A percentile compares a stretch with the other conserved stretches of the same genome.
These are phyloP conservation scores for Euzophera pinguis DNA, from an alignment of 2,888 invertebrate species.

Conservation along the genomic window DNA sequence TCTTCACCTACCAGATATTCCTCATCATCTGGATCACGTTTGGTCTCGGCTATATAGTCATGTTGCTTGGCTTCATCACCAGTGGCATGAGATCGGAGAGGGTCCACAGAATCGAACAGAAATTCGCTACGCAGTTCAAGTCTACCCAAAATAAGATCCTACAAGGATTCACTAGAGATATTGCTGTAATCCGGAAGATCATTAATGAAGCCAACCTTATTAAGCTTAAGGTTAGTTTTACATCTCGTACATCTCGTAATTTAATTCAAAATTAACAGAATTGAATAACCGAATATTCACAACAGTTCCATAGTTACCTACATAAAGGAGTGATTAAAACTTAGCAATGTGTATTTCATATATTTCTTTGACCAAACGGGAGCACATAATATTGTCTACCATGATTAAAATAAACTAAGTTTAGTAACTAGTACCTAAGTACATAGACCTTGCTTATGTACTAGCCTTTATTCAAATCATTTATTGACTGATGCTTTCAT, in stretches of 20 bases:
- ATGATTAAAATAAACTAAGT: constrained; percentile 3
- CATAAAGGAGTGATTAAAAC: no score
- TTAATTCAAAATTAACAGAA: no score
- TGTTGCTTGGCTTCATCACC: constrained; percentile 93
- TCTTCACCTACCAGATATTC: constrained; percentile 88
- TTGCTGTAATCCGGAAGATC: constrained; percentile 85
- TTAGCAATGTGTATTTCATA: no score
- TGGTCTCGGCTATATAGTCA: constrained; percentile 93
- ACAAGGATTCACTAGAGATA: constrained; percentile 87
- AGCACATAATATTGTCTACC: constrained; percentile 12
- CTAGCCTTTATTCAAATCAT: no score
- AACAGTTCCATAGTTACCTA: no score
- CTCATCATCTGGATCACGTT: constrained; percentile 94
- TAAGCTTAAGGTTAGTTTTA: constrained; percentile 87
- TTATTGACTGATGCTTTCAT: constrained; percentile 4
- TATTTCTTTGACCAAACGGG: no score
- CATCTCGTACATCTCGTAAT: no score
- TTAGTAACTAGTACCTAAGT: no score
- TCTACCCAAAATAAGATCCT: constrained; percentile 89
- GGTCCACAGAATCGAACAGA: constrained; percentile 86
- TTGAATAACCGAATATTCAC: no score
- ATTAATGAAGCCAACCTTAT: constrained; percentile 90
- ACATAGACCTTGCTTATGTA: no score
- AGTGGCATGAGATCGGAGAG: constrained; percentile 87
- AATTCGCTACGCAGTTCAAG: constrained; percentile 87